Base-by-base conservation (phyloP, 2,888 invertebrate genomes). In the Aphodius sticticus region DNA sequence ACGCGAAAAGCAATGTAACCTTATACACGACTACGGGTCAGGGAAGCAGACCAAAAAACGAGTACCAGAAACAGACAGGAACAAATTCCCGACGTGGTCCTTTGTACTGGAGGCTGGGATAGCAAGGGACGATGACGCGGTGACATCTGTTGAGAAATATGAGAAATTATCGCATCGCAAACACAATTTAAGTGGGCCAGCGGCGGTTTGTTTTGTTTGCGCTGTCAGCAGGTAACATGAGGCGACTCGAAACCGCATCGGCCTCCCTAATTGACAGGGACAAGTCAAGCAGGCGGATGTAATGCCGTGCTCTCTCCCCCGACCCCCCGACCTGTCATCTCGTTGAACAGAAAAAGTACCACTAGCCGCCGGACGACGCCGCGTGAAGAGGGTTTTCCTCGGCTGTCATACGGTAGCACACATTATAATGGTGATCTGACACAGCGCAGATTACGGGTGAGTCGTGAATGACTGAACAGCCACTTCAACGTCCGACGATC, bases 201-300 rank as follows among this genome's bases (percentile, higher is more conserved):
- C 84, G 85, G 84, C 84, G 85, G 85, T 84, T 85, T 87, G 87
- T 87, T 87, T 87, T 85, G 85, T 87, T 87, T 86, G 86, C 84
- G 84, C 84, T 87, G 87, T 87, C 87, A 86, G 85, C 87, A 87
- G 87, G 88, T 87, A 87, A 87, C 85, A 86, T 83, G 86, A 88
- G 86, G 85, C 86, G 87, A 86, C 87, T 86, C 86, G 85, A 86
- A 86, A 85, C 85, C 86, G 84, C 83, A 83, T 37, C 83, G 84
- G 85, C 82, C 85, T 84, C 83, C 86, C 87, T 89, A 89, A 89
- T 89, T 89, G 89, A 89, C 89, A 88, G 87, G 86, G 89, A 88
- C 88, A 88, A 88, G 88, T 88, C 88, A 89, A 87, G 88, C 88
- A 88, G 87, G 86, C 88, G 88, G 87, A 87, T 87, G 88, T 88